A percentile compares a stretch with the other conserved stretches of the same genome.
Evolutionary conservation across 2,888 invertebrate genomes (phyloP).

Genomic region (Yponomeuta plumbellus): DNA sequence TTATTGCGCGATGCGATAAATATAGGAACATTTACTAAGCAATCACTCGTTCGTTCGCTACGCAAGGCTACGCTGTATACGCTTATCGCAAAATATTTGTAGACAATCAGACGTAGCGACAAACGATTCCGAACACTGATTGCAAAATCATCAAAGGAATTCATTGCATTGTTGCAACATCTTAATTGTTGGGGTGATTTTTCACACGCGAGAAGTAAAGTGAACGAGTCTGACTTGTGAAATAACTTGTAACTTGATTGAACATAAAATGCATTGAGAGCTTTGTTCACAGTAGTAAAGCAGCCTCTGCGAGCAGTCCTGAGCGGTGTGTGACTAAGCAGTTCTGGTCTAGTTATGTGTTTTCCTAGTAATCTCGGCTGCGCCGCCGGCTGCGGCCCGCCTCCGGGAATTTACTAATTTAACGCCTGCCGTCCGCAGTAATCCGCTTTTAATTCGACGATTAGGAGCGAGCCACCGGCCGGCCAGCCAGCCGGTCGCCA

Average conservation of each 20-base stretch:
- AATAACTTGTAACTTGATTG: no score
- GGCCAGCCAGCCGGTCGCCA: not conserved
- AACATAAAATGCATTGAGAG: no score
- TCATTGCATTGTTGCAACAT: not conserved
- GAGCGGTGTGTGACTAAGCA: not conserved
- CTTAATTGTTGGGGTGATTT: no score
- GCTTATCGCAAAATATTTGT: not conserved
- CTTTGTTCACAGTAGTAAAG: not conserved
- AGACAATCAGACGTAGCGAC: not conserved
- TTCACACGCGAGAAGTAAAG: no score
- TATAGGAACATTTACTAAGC: not conserved
- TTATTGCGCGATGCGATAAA: no score
- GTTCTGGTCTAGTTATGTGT: slow-evolving; percentile 4
- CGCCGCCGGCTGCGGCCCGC: not conserved
- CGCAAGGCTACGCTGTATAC: not conserved
- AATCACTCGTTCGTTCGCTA: not conserved
- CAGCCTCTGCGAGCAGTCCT: not conserved
- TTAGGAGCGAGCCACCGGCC: not conserved
- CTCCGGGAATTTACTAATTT: slow-evolving; percentile 11
- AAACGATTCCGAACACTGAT: not conserved
- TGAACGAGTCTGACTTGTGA: no score
- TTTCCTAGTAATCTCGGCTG: not conserved
- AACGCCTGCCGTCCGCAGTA: slow-evolving; percentile 5
- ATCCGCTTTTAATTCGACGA: slow-evolving; percentile 15
- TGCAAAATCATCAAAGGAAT: not conserved